Base-by-base conservation (phyloP, 2,888 invertebrate species). In the Corbicula japonica region DNA sequence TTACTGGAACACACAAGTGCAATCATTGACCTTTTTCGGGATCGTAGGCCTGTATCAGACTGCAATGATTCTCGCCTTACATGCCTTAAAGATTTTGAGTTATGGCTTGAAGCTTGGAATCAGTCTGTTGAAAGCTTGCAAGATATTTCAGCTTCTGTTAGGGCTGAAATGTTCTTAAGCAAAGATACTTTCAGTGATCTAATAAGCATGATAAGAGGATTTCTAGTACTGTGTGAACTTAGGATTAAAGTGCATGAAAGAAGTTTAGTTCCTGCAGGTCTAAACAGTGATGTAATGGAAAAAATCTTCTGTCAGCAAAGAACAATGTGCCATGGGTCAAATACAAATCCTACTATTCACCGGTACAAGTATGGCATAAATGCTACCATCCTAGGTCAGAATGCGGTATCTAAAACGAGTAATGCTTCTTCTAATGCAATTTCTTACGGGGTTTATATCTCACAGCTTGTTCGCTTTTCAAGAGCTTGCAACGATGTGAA, bases 301-400 rank as follows among this genome's bases (percentile, higher is more conserved):
- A 78, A 78, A 41, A 74, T 73, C 50, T 74, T 78, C 32, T 78
- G 78, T 35, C 73, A 73, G 34, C 78, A 78, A 54, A 73, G 74
- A 48, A 78, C 78, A 38, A 63, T 74, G 12, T 73, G 69, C 52
- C 69, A 74, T 70, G 74, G 79, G 15, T 79, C 74, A 28, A 70
- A 63, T 28, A 70, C 34, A 18, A 74, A 79, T 34, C 70, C 74
- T 52, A 46, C 58, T 34, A 61, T 65, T 23, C 69, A 74, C 23
- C 74, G 74, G 38, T 79, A 74, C 41, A 79, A 79, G 58, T 74
- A 79, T 70, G 73, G 63, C 3, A 79, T 79, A 12, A 79, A 74
- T 74, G 69, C 79, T 1, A 79, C 74, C 28, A 56, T 79, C 12
- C 63, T 79, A 18, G 69, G 79, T 56, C 79, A 79, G 54, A 74